Conservation (phyloP, 2,888 invertebrate species). For the Geotrupes spiniger region DNA sequence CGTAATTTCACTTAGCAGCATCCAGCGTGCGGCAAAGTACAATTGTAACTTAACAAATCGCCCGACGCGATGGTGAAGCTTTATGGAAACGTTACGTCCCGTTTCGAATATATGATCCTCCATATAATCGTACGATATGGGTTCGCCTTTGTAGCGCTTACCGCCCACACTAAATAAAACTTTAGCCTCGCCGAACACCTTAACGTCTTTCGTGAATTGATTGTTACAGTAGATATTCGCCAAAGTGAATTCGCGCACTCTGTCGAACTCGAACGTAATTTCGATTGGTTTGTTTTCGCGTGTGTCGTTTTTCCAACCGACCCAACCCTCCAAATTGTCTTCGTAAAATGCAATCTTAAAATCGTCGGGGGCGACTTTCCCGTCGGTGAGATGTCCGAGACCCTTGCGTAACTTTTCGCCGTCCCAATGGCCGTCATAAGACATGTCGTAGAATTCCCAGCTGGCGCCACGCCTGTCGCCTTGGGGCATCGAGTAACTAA, state of each 20-base stretch:
- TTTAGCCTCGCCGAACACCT: slow-evolving; percentile 78
- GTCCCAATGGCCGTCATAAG: slow-evolving; percentile 83
- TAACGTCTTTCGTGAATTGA: slow-evolving; percentile 79
- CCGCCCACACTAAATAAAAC: slow-evolving; percentile 82
- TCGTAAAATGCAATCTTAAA: slow-evolving; percentile 63
- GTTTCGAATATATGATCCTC: slow-evolving; percentile 77
- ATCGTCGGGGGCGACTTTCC: slow-evolving; percentile 73
- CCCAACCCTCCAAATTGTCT: slow-evolving; percentile 73
- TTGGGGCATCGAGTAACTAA: slow-evolving; percentile 85
- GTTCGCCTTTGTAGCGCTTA: slow-evolving; percentile 71
- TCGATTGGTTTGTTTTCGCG: slow-evolving; percentile 61
- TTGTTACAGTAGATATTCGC: slow-evolving; percentile 83
- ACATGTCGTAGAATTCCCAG: slow-evolving; percentile 78
- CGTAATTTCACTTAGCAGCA: slow-evolving; percentile 85
- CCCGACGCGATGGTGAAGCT: slow-evolving; percentile 77
- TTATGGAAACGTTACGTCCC: slow-evolving; percentile 78
- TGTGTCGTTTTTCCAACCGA: slow-evolving; percentile 85
- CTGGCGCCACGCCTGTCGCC: slow-evolving; percentile 78
- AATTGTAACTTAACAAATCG: slow-evolving; percentile 76
- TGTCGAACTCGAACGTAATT: slow-evolving; percentile 80
- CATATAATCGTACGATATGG: slow-evolving; percentile 68
- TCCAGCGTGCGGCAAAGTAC: slow-evolving; percentile 79
- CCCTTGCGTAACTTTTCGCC: slow-evolving; percentile 73
- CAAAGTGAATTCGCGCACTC: slow-evolving; percentile 80
- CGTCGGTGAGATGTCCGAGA: slow-evolving; percentile 82